Evolutionary conservation across 2,113 vertebrate genomes (phyloP).

Genomic region (Spilogale gracilis): DNA sequence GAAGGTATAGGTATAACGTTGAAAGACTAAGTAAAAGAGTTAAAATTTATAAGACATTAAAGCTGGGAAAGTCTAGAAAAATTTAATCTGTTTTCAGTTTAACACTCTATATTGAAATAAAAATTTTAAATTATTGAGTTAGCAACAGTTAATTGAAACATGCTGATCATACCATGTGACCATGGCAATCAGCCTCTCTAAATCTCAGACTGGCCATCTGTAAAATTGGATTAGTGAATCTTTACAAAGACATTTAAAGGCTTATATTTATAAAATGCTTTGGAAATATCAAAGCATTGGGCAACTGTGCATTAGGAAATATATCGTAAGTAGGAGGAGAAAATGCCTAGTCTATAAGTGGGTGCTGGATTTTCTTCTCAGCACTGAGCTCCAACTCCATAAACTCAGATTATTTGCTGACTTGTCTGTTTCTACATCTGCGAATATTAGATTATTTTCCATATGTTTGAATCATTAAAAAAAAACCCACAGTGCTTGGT

Average conservation of each 20-base stretch:
- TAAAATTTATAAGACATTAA: constrained; percentile 1
- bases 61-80: not conserved
- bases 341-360: not conserved
- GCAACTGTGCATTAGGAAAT: not conserved
- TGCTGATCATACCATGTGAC: not conserved
- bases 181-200: not conserved
- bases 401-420: not conserved
- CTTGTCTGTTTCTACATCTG: not conserved
- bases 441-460: not conserved
- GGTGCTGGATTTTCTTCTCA: not conserved
- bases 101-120: not conserved
- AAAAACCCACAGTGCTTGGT: not conserved
- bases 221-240: constrained; percentile 5
- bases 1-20: not conserved
- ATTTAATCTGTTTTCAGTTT: not conserved
- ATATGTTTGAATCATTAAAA: not conserved
- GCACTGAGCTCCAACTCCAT: not conserved
- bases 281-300: constrained; percentile 29
- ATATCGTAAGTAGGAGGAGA: not conserved
- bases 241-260: not conserved
- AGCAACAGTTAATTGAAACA: not conserved
- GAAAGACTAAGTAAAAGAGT: not conserved
- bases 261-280: constrained; percentile 45
- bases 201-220: constrained; percentile 33
- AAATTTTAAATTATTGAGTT: not conserved